phyloP scores from a whole-genome alignment of 2,113 vertebrate species.

The Oncorhynchus tshawytscha region DNA sequence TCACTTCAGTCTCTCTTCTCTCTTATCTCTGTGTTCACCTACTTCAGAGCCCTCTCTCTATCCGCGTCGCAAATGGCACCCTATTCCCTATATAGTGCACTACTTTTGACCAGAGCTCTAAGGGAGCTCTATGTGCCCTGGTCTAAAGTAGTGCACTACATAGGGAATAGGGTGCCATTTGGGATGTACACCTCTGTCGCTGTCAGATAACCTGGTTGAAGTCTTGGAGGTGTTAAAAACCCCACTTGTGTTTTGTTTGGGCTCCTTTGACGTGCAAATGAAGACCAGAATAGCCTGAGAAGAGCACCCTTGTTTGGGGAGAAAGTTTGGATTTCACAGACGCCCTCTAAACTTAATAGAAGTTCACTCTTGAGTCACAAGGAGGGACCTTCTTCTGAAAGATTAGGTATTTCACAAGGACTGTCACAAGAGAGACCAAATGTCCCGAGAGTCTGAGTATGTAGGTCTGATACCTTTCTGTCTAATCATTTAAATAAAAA shows the following conservation, averaged over 20 bases:
- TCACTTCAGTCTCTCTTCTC: too few relatives aligned
- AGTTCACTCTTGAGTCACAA: slow-evolving; percentile 24
- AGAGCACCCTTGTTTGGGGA: slow-evolving; percentile 44
- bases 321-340: slow-evolving; percentile 39
- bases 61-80: neutral
- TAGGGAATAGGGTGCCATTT: neutral
- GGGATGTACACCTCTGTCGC: neutral
- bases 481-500: too few relatives aligned
- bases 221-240: slow-evolving; percentile 58
- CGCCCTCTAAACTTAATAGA: slow-evolving; percentile 16
- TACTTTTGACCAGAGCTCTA: slow-evolving; percentile 6
- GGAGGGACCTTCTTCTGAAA: slow-evolving; percentile 4
- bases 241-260: slow-evolving; percentile 26
- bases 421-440: too few relatives aligned
- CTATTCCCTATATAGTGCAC: neutral
- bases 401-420: neutral
- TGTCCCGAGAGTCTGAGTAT: too few relatives aligned
- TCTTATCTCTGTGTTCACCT: too few relatives aligned
- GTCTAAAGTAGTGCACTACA: neutral
- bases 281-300: slow-evolving; percentile 17
- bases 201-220: slow-evolving; percentile 50
- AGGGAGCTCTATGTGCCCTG: too few relatives aligned
- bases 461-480: too few relatives aligned
- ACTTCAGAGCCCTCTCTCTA: slow-evolving; percentile 16
- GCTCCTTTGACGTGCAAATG: slow-evolving; percentile 63